A percentile compares a stretch with the other conserved stretches of the same genome.
phyloP scores from a whole-genome alignment of 2,113 vertebrate genomes.

The Dolichotis patagonum region DNA sequence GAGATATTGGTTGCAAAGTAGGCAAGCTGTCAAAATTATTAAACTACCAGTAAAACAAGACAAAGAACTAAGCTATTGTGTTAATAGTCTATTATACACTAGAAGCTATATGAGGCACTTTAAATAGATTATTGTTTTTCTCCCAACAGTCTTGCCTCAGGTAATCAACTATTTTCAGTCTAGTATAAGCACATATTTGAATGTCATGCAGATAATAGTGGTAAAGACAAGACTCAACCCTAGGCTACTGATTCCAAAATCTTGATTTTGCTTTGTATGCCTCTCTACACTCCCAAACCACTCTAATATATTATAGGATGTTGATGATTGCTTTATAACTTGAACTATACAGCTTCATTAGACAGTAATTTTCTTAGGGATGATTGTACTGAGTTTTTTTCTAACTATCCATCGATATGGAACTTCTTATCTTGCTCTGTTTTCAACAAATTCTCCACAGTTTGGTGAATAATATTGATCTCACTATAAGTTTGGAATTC shows the following conservation, averaged over 20 bases:
- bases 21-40: not conserved
- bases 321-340: not conserved
- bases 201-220: not conserved
- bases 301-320: not conserved
- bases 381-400: not conserved
- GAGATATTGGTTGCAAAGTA: not conserved
- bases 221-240: not conserved
- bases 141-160: not conserved
- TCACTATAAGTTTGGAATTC: not conserved
- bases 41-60: not conserved
- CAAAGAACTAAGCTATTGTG: not conserved
- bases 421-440: not conserved
- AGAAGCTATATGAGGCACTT: not conserved
- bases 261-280: not conserved
- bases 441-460: not conserved
- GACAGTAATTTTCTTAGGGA: not conserved
- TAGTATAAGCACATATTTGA: not conserved
- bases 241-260: not conserved
- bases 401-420: not conserved
- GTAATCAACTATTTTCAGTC: not conserved
- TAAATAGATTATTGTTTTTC: not conserved
- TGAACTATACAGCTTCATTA: not conserved
- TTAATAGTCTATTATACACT: not conserved
- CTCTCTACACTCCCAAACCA: not conserved
- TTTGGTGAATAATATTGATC: not conserved